A percentile compares a stretch with the other conserved stretches of the same genome.
Conservation (phyloP, 2,888 invertebrate species). For the Axea sp. region DNA sequence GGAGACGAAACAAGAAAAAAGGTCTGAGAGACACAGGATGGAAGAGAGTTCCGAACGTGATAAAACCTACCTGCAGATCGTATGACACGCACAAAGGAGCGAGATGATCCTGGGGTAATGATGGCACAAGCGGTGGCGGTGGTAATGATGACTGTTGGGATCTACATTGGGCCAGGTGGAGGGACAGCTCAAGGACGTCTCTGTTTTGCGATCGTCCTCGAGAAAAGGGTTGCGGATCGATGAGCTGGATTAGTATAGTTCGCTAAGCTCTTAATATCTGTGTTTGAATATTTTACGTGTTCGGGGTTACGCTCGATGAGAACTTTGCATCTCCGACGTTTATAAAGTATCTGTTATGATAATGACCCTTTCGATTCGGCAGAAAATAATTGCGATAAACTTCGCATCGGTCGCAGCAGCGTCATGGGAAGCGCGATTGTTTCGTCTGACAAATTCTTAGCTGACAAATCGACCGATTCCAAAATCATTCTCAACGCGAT, state of each 20-base stretch:
- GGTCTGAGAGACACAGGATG: constrained; percentile 46
- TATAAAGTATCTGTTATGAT: constrained; percentile 57
- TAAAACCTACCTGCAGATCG: constrained; percentile 67
- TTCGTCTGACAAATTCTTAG: too few species aligned
- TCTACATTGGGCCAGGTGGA: constrained; percentile 76
- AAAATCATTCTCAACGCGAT: too few species aligned
- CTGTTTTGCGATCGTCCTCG: constrained; percentile 65
- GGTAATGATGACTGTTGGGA: constrained; percentile 39
- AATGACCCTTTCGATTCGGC: constrained; percentile 33
- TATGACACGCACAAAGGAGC: constrained; percentile 70
- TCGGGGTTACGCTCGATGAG: constrained; percentile 49
- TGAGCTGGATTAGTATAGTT: constrained; percentile 77
- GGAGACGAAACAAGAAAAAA: constrained; percentile 58
- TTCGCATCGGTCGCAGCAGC: background rate
- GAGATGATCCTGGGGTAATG: constrained; percentile 54
- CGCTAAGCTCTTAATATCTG: constrained; percentile 61
- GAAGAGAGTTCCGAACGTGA: constrained; percentile 17
- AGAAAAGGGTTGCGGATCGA: constrained; percentile 76
- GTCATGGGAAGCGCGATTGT: constrained; percentile 32
- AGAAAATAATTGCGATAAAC: constrained; percentile 15
- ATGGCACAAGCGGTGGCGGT: constrained; percentile 45
- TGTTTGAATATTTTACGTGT: constrained; percentile 62
- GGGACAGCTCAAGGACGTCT: constrained; percentile 72
- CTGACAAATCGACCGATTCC: too few species aligned
- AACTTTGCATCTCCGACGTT: constrained; percentile 48